Evolutionary conservation across 2,888 invertebrate species (phyloP), one percentile per base, ranked within the genome.

Genomic region (Mimumesa dahlbomi): DNA sequence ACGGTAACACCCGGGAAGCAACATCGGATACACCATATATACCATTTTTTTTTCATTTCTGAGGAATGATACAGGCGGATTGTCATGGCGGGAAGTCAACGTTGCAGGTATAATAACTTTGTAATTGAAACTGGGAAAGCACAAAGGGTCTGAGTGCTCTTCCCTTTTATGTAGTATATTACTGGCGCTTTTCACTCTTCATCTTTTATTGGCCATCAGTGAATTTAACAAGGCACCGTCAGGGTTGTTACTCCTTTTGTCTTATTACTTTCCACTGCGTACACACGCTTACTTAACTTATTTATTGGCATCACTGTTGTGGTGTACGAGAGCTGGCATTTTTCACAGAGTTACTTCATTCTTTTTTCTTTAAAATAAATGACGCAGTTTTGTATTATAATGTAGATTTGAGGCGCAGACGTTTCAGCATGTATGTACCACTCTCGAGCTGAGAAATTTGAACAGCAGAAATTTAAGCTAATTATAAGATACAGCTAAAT

Each of bases 41-140:
- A 5, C 16, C 4, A 7, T 16, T 40, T 2, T 40, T 16, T 3
- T 40, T 5, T n/a, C n/a, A n/a, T n/a, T n/a, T n/a, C n/a, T n/a
- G n/a, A n/a, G n/a, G n/a, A n/a, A n/a, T n/a, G 40, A 40, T 16
- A 4, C 13, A 36, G 5, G 40, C n/a, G n/a, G 57, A 50, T 31
- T 49, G 48, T 58, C 22, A 29, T 25, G 56, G 25, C 7, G 14
- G 36, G n/a, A 29, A 40, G 36, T 18, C 34, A 42, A 18, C n/a
- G n/a, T n/a, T n/a, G n/a, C n/a, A n/a, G n/a, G 43, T 56, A 52
- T 57, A 73, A 75, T 69, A 69, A 69, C 58, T 65, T 54, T 38
- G 54, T 65, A 65, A 73, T 65, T 68, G 58, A 62, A 58, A 34
- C 54, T 9, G 2, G 42, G 13, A 54, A 58, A 19, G 34, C n/a